Evolutionary conservation across 2,797 vertebrate genomes (phyloP).

Genomic region (Selene dorsalis): DNA sequence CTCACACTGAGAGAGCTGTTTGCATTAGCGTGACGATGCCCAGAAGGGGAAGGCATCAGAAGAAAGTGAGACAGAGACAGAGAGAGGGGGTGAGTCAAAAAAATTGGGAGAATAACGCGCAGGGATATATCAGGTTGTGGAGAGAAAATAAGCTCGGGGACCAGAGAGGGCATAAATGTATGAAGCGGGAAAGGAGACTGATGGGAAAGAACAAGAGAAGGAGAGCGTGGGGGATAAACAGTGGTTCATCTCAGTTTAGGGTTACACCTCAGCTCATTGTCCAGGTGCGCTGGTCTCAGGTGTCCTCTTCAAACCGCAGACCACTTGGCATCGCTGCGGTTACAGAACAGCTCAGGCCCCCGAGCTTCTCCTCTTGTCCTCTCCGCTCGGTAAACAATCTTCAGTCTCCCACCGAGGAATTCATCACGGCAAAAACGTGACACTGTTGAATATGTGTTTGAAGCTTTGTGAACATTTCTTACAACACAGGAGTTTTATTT

Average conservation of each 20-base stretch:
- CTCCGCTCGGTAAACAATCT: constrained; percentile 57
- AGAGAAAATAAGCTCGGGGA: constrained; percentile 47
- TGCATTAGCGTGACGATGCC: constrained; percentile 53
- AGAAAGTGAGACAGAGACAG: constrained; percentile 21
- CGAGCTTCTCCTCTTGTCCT: constrained; percentile 73
- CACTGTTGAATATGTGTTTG: constrained; percentile 29
- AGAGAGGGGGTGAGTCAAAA: constrained; percentile 28
- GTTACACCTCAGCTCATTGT: constrained; percentile 87
- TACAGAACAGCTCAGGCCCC: constrained; percentile 78
- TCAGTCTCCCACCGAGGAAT: constrained; percentile 41
- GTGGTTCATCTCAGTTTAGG: constrained; percentile 81
- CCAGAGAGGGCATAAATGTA: constrained; percentile 42
- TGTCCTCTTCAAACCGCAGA: constrained; percentile 85
- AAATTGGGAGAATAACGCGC: constrained; percentile 31
- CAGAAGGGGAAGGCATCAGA: constrained; percentile 36
- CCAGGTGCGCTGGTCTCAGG: constrained; percentile 85
- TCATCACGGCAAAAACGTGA: constrained; percentile 53
- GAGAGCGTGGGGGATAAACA: constrained; percentile 74
- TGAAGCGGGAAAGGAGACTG: constrained; percentile 50
- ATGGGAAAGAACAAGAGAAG: constrained; percentile 76
- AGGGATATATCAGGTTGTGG: constrained; percentile 48
- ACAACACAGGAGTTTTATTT: constrained; percentile 63
- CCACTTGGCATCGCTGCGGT: constrained; percentile 81
- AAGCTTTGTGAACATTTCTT: constrained; percentile 35
- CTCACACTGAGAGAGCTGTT: constrained; percentile 41